Conservation (phyloP, 2,113 vertebrate genomes). For the Bombycilla garrulus region DNA sequence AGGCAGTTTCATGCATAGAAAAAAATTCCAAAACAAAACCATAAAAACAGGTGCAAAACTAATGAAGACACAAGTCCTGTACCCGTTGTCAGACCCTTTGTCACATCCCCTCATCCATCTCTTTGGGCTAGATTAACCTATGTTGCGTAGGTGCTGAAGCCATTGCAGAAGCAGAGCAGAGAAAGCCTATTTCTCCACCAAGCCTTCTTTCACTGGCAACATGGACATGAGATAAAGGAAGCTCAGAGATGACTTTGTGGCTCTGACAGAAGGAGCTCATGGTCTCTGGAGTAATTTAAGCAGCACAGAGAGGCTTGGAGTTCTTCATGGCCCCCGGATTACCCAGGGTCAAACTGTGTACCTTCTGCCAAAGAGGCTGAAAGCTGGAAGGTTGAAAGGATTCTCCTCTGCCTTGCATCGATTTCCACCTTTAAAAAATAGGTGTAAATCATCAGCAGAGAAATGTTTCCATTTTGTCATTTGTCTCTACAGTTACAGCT, state of each 20-base stretch:
- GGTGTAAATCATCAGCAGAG: background rate
- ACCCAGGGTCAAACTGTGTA: background rate
- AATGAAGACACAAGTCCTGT: background rate
- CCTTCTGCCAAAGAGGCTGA: background rate
- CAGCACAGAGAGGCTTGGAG: background rate
- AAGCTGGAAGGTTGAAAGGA: background rate
- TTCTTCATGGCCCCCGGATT: background rate
- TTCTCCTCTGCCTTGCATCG: background rate
- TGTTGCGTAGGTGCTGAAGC: background rate
- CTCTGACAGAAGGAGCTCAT: background rate
- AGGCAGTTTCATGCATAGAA: background rate
- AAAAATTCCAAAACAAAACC: background rate
- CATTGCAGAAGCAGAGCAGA: background rate
- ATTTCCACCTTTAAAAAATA: background rate
- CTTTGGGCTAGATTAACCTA: background rate
- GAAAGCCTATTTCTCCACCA: background rate
- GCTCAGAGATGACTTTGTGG: background rate
- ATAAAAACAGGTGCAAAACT: background rate
- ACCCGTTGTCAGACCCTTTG: background rate
- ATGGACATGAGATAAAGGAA: background rate
- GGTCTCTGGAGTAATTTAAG: background rate
- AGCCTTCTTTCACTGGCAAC: background rate
- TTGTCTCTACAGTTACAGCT: background rate
- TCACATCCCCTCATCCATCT: background rate
- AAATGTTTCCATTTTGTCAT: background rate